Evolutionary conservation across 92 coral and sea anemone species (phyloP).

Genomic region (Montipora capitata): DNA sequence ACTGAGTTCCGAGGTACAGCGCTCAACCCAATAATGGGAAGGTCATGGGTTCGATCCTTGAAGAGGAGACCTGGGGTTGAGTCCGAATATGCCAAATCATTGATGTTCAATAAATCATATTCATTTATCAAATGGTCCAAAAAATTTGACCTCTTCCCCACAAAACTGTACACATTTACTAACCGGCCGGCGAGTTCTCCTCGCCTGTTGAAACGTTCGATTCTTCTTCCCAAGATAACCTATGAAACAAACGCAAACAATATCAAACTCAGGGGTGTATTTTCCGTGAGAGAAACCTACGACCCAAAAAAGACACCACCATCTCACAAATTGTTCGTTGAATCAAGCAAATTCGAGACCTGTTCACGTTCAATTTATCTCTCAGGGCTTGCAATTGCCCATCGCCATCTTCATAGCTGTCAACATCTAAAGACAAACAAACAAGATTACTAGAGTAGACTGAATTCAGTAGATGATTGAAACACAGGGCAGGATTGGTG

Average conservation of each 20-base stretch:
- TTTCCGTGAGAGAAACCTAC: not conserved
- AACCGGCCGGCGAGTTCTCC: slow-evolving; percentile 94
- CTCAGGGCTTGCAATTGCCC: slow-evolving; percentile 84
- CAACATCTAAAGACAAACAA: slow-evolving; percentile 82
- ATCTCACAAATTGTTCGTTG: not conserved
- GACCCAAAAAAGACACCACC: not conserved
- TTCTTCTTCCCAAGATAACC: slow-evolving; percentile 99
- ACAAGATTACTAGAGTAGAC: not conserved
- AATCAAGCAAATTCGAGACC: slow-evolving; percentile 53
- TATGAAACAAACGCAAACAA: slow-evolving; percentile 1
- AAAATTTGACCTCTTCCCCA: too few species aligned
- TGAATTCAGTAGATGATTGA: too few species aligned
- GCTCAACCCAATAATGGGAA: too few species aligned
- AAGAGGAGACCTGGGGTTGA: too few species aligned
- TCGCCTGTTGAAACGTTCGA: slow-evolving; percentile 98
- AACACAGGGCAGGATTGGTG: too few species aligned
- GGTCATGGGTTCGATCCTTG: too few species aligned
- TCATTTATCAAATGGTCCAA: too few species aligned
- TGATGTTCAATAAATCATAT: too few species aligned
- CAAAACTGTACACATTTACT: not conserved
- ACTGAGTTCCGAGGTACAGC: too few species aligned
- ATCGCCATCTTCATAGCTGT: slow-evolving; percentile 99
- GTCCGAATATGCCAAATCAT: too few species aligned
- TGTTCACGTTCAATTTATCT: slow-evolving; percentile 99
- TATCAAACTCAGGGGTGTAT: too few species aligned